Evolutionary conservation across 2,797 vertebrate species (phyloP), one percentile per base, ranked within the genome.

Genomic region (Halcyon leucocephala): DNA sequence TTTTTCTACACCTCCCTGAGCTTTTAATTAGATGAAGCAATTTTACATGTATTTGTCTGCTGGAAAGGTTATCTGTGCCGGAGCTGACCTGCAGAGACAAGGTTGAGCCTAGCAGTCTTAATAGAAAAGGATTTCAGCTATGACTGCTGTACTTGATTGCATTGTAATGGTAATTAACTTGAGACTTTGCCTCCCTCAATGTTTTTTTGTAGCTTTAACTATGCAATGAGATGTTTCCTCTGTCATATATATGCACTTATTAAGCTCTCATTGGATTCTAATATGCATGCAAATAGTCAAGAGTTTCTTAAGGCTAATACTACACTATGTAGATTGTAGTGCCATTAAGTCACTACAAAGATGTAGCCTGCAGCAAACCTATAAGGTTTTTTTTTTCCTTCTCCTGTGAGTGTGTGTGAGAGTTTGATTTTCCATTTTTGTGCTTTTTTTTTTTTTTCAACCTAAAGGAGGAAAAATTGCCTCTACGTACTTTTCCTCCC

Each of bases 1-100:
- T 98, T 98, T 98, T 97, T 89, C 97, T 97, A 90, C 97, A 97
- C 95, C 97, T 98, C 97, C 97, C 97, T 96, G 95, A 97, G 98
- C 97, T 98, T 98, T 98, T 98, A 98, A 98, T 98, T 98, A 98
- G 98, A 98, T 97, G 98, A 98, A 97, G 97, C 97, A 97, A 97
- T 97, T 98, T 98, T 98, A 97, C 97, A 97, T 97, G 98, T 94
- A 97, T 98, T 98, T 98, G 98, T 98, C 97, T 97, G 97, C 97
- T 95, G 97, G 97, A 98, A 98, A 98, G 98, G 98, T 98, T 98
- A 98, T 98, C 98, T 97, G 98, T 94, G 96, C 97, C 20, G 67
- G 66, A 90, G 97, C 97, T 98, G 98, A 98, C 98, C 98, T 97
- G 97, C 90, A 62, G 97, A 98, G 97, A 94, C 96, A 96, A 98